Base-by-base conservation (phyloP, 2,888 invertebrate genomes). In the Dolomedes plantarius region DNA sequence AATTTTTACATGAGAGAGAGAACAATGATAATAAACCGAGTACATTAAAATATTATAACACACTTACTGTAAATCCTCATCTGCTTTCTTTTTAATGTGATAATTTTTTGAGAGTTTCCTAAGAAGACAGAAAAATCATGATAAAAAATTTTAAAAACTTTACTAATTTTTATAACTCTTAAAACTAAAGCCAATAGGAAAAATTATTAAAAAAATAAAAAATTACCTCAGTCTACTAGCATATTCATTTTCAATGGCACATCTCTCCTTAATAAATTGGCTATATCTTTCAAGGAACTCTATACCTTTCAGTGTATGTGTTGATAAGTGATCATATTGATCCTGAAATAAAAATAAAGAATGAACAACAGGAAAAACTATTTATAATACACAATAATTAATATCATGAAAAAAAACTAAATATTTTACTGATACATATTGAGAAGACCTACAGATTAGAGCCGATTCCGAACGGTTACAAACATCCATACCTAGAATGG, bases 31-130 rank as follows among this genome's bases (percentile, higher is more conserved):
- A n/a, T n/a, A n/a, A n/a, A n/a, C n/a, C n/a, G n/a, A n/a, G n/a
- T n/a, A n/a, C n/a, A n/a, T n/a, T n/a, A n/a, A n/a, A n/a, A n/a
- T n/a, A n/a, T n/a, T n/a, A n/a, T n/a, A n/a, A 5, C 16, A 73
- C 11, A 96, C 97, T 97, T 93, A 98, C 97, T 97, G 96, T 92
- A 95, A 95, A 92, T 98, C 98, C 91, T 98, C 98, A 92, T 98
- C 98, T 91, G 98, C 98, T 93, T 97, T 98, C 93, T 98, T 98
- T 94, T 98, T 98, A 91, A 98, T 97, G 93, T 97, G 96, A 93
- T 97, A 98, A 93, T 95, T 96, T 94, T 98, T 98, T 90, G 96
- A 97, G 91, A 99, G 94, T 93, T 96, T 95, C 94, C 98, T 98
- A 94, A 72, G 95, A 90, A 91, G 91, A 91, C 91, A 90, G 90